Evolutionary conservation across 2,888 invertebrate species (phyloP).

Genomic region (Drosophila peninsularis): DNA sequence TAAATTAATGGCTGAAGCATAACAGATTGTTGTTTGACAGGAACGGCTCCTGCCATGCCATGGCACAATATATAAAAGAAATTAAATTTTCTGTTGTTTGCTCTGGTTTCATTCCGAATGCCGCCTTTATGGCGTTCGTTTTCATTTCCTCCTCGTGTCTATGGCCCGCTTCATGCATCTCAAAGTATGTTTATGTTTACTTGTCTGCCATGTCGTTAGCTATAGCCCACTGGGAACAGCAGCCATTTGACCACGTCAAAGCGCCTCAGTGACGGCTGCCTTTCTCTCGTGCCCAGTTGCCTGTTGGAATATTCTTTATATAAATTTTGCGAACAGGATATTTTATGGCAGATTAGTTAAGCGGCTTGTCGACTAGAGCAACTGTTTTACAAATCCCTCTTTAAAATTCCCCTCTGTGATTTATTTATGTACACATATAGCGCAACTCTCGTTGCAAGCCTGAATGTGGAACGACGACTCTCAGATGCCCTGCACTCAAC

Average conservation of each 20-base stretch:
- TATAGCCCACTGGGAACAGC: conserved; percentile 6
- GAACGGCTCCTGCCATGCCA: conserved; percentile 12
- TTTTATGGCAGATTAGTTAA: conserved; percentile 2
- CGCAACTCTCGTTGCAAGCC: too few species aligned
- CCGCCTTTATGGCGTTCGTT: conserved; percentile 1
- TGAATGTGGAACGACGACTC: too few species aligned
- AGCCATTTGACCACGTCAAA: conserved; percentile 3
- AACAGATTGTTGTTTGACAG: conserved; percentile 14
- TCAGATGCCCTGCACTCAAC: too few species aligned
- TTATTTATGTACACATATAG: neutral
- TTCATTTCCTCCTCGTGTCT: conserved; percentile 23
- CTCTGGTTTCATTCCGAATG: neutral
- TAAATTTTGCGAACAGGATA: neutral
- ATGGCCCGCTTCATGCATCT: conserved; percentile 11
- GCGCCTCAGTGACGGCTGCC: neutral
- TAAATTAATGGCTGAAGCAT: neutral
- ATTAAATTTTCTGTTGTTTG: conserved; percentile 23
- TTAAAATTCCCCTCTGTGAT: neutral
- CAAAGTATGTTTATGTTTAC: conserved; percentile 27
- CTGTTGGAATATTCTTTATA: neutral
- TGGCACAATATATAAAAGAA: conserved; percentile 29
- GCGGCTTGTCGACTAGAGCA: neutral
- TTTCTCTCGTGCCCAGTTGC: rapidly evolving
- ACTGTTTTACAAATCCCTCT: neutral
- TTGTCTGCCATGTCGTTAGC: conserved; percentile 33